Evolutionary conservation across 2,797 vertebrate species (phyloP), one percentile per base, ranked within the genome.

Genomic region (Rhabdomys pumilio): DNA sequence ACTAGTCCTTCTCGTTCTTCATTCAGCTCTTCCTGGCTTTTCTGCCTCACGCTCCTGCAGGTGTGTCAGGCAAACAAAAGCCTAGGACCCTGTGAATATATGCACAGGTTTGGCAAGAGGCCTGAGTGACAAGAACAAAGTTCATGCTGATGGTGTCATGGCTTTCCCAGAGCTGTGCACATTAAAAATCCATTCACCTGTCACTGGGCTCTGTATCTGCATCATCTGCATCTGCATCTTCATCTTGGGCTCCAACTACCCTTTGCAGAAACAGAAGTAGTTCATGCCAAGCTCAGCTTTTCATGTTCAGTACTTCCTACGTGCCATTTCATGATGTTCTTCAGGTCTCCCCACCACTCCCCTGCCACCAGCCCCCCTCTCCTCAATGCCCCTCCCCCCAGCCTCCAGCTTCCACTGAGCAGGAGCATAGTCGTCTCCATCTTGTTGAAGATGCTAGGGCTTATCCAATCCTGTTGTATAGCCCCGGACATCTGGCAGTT

Each of bases 261-360:
- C 47, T 26, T n/a, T 76, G 4, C 4, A 11, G 53, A 19, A 19
- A 61, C 12, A 19, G 1, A 4, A 9, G 15, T 4, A 11, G 11
- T 57, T 44, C 53, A 47, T 15, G 24, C 17, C 15, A 34, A 59
- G 34, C n/a, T 41, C 76, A 38, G 11, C 59, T 77, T 31, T 6
- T 19, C 11, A 19, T 0, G 6, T 34, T n/a, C 34, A 34, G 24
- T 2, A 4, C 8, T 0, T 22, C 53, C 38, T 3, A 0, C 0
- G 3, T 72, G n/a, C 4, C 53, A 29, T 47, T 57, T 94, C 59
- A 2, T 2, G 8, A 31, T 10, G 0, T 4, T 8, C 26, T 61
- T 31, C 63, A 0, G 1, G 2, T 26, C 11, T 24, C 15, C 0
- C 2, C 3, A 47, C 47, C 50, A 50, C 50, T 50, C 50, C 50